Base-by-base conservation (phyloP, 2,797 vertebrate genomes). In the Microchirus variegatus region DNA sequence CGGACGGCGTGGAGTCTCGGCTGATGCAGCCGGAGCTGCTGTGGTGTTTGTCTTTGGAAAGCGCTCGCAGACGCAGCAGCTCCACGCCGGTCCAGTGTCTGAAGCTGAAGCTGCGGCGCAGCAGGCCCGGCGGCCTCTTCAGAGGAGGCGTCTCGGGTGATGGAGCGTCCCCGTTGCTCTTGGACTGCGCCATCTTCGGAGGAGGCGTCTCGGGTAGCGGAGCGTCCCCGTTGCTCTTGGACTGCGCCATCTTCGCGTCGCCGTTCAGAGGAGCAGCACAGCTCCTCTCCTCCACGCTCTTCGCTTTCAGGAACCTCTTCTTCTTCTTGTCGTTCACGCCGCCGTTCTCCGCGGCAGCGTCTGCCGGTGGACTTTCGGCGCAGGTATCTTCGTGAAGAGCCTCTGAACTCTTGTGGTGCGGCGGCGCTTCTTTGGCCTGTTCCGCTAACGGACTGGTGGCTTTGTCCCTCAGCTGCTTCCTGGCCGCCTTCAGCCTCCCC, bases 41-140 rank as follows among this genome's bases (percentile, higher is more conserved):
- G 89, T 95, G 95, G 53, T 94, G 91, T 51, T 93, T 90, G 75
- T 93, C 94, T 53, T 90, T 91, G 54, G 90, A 87, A 5, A 93
- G 87, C 0, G 90, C 90, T 13, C 85, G 82, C 62, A 91, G 74
- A 1, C 84, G 84, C 53, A 91, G 86, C 52, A 85, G 63, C 71
- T 96, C 95, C 0, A 85, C 81, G 4, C 93, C 92, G 0, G 81
- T 93, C 95, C 95, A 93, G 80, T 96, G 95, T 6, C 96, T 89
- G 87, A 97, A 96, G 78, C 96, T 97, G 87, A 96, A 95, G 90
- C 96, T 96, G 19, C 96, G 91, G 10, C 93, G 88, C 43, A 96
- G 87, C 2, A 92, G 82, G 15, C 88, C 81, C 0, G 92, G 87
- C 2, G 87, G 87, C 15, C 80, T 80, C 72, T 89, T 92, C 9